phyloP scores from a whole-genome alignment of 2,113 vertebrate species.

The Oenanthe melanoleuca region DNA sequence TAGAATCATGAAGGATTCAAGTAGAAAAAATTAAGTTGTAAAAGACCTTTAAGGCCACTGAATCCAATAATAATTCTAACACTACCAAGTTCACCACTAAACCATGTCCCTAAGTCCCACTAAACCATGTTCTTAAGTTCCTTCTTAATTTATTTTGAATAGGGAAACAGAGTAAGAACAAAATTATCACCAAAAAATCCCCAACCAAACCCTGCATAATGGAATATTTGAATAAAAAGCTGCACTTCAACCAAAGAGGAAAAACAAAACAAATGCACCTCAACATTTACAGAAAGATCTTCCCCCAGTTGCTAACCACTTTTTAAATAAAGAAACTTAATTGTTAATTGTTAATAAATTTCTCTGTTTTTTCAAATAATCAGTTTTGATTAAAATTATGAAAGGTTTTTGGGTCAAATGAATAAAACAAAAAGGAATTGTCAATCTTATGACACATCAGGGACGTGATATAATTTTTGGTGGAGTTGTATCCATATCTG shows the following conservation, averaged over 20 bases:
- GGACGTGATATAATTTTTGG: neutral
- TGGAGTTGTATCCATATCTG: neutral
- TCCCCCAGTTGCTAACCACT: neutral
- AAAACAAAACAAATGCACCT: neutral
- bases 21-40: neutral
- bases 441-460: fast-evolving
- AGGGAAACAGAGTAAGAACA: neutral
- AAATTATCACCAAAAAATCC: neutral
- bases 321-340: neutral
- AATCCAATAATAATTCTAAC: neutral
- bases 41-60: neutral
- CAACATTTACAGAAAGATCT: neutral
- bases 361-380: neutral
- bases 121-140: neutral
- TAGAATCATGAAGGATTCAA: neutral
- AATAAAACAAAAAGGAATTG: neutral
- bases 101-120: neutral
- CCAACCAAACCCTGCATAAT: too few species aligned
- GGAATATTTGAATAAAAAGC: neutral
- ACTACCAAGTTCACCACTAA: neutral
- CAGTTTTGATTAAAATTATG: neutral
- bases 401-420: neutral
- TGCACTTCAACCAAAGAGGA: neutral
- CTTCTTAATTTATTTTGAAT: neutral
- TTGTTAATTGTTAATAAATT: neutral